A percentile compares a stretch with the other conserved stretches of the same genome.
phyloP scores from a whole-genome alignment of 2,113 vertebrate genomes.

The Chloroceryle aenea region DNA sequence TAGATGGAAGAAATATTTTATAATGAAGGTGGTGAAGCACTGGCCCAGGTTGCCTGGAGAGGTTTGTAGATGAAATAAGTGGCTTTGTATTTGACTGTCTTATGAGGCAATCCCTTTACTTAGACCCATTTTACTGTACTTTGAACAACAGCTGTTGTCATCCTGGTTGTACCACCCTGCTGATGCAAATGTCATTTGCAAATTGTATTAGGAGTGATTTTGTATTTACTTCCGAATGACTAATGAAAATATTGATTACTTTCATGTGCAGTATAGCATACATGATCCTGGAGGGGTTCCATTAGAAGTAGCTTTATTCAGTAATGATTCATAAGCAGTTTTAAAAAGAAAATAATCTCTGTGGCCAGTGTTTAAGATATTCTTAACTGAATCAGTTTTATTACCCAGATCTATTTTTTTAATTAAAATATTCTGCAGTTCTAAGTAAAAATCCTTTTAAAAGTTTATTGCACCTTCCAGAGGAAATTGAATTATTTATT shows the following conservation, averaged over 20 bases:
- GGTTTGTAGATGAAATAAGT: not conserved
- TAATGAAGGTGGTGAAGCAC: not conserved
- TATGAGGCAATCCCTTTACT: not conserved
- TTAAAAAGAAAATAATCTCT: not conserved
- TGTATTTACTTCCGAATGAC: constrained; percentile 15
- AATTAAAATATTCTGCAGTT: not conserved
- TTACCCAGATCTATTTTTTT: not conserved
- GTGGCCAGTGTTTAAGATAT: not conserved
- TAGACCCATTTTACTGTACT: not conserved
- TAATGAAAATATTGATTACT: not conserved
- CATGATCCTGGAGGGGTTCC: not conserved
- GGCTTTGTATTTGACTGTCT: not conserved
- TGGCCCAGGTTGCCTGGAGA: not conserved
- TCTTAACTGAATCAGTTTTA: not conserved
- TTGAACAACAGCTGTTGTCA: not conserved
- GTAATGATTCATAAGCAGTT: not conserved
- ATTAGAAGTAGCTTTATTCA: not conserved
- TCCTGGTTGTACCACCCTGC: not conserved
- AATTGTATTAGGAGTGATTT: constrained; percentile 10
- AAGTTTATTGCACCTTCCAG: not conserved
- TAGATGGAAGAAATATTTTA: not conserved
- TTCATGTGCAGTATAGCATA: not conserved
- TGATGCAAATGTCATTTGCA: not conserved
- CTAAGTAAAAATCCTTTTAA: not conserved
- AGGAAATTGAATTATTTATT: not conserved